These are phyloP conservation scores for Sisyra terminalis DNA, from an alignment of 2,888 invertebrate species.

Conservation along the genomic window DNA sequence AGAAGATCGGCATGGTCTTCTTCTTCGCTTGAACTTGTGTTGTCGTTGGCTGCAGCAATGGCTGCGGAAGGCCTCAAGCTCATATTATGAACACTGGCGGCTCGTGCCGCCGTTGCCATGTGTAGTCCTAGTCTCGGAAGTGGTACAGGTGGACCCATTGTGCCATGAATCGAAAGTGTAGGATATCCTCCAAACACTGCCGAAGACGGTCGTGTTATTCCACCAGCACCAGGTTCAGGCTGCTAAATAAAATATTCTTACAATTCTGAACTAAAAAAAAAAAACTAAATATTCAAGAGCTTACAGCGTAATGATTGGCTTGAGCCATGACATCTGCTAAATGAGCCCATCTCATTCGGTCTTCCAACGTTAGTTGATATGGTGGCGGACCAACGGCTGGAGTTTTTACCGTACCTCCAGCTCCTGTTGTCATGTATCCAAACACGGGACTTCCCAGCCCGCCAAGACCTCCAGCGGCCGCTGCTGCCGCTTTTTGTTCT, in stretches of 20 bases:
- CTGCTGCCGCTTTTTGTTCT: conserved; percentile 63
- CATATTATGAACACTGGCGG: conserved; percentile 24
- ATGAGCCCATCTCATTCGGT: conserved; percentile 75
- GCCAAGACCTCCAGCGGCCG: conserved; percentile 22
- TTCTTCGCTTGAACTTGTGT: conserved; percentile 39
- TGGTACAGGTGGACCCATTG: conserved; percentile 49
- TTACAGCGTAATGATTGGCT: conserved; percentile 69
- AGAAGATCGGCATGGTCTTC: conserved; percentile 65
- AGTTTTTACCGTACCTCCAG: conserved; percentile 50
- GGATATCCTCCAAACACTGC: conserved; percentile 73
- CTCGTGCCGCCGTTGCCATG: conserved; percentile 20
- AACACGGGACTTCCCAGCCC: conserved; percentile 66
- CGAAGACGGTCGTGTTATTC: conserved; percentile 49
- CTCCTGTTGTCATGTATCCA: conserved; percentile 59
- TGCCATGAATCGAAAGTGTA: conserved; percentile 32
- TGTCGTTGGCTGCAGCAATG: conserved; percentile 26
- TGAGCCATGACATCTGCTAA: conserved; percentile 79
- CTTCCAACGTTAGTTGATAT: conserved; percentile 63
- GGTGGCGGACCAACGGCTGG: conserved; percentile 59
- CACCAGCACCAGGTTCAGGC: conserved; percentile 47
- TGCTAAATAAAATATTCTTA: conserved; percentile 24
- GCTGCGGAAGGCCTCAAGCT: conserved; percentile 10
- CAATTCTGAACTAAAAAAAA: conserved; percentile 1
- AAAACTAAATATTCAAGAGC: conserved; percentile 20
- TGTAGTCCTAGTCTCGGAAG: conserved; percentile 44